Percentiles rank a stretch among this genome's conserved stretches.
These are phyloP conservation scores for Coptotermes formosanus DNA, from an alignment of 1,140 invertebrate genomes.

Conservation along the genomic window DNA sequence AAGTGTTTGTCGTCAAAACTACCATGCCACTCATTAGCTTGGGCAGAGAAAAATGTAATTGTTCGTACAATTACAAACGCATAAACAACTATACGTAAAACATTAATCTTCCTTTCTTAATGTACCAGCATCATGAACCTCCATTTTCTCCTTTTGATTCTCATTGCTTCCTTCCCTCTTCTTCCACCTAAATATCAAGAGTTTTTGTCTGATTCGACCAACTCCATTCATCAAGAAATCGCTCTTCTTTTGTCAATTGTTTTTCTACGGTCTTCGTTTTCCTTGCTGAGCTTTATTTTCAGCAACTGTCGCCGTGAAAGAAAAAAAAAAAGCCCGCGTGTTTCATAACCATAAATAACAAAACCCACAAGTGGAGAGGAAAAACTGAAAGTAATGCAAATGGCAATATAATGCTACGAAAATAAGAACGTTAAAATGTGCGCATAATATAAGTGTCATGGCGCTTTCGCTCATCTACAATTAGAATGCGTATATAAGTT, in stretches of 20 bases:
- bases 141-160: not conserved
- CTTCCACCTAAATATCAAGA: not conserved
- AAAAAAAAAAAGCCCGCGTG: not conserved
- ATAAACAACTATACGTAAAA: not conserved
- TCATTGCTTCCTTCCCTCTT: not conserved
- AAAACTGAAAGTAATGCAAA: not conserved
- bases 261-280: not conserved
- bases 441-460: too few species aligned
- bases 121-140: not conserved
- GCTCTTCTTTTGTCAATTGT: conserved; percentile 1
- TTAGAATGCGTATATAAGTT: too few species aligned
- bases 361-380: not conserved
- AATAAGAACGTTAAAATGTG: too few species aligned
- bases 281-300: not conserved
- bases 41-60: too few species aligned
- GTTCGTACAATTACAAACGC: not conserved
- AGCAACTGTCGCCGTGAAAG: not conserved
- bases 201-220: not conserved
- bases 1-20: too few species aligned
- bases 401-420: not conserved
- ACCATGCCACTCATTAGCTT: too few species aligned
- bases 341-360: not conserved
- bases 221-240: conserved; percentile 12
- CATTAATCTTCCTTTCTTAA: not conserved
- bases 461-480: too few species aligned